Evolutionary conservation across 2,888 invertebrate species (phyloP).

Genomic region (Temnothorax ravouxi): DNA sequence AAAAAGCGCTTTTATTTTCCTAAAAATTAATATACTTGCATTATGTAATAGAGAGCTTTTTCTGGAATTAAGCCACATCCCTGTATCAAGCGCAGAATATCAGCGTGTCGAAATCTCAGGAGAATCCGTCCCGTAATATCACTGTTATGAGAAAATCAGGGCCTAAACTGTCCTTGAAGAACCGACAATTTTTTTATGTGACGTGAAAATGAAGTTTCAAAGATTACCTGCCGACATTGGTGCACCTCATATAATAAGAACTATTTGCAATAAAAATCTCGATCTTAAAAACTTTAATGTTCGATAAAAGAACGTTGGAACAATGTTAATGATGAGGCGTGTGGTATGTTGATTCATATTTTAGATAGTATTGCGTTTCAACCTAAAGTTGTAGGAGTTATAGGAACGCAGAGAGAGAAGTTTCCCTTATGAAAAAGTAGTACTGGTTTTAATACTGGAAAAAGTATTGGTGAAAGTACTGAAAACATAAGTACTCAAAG

Average conservation of each 20-base stretch:
- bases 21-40: slow-evolving; percentile 9
- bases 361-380: slow-evolving; percentile 15
- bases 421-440: too few species aligned
- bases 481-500: too few species aligned
- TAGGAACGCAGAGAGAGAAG: slow-evolving; percentile 17
- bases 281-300: not conserved
- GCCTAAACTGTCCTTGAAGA: slow-evolving; percentile 12
- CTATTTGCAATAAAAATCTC: not conserved
- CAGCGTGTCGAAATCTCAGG: slow-evolving; percentile 39
- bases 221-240: slow-evolving; percentile 15
- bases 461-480: too few species aligned
- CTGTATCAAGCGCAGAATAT: not conserved
- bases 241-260: slow-evolving; percentile 13
- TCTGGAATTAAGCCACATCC: not conserved
- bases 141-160: slow-evolving; percentile 40
- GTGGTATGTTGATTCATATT: slow-evolving; percentile 13
- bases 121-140: slow-evolving; percentile 45
- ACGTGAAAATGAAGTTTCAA: slow-evolving; percentile 52
- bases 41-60: slow-evolving; percentile 11
- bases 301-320: slow-evolving; percentile 7
- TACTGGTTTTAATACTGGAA: too few species aligned
- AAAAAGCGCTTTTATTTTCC: not conserved
- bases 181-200: slow-evolving; percentile 39
- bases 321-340: not conserved
- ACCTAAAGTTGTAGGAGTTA: slow-evolving; percentile 22